Evolutionary conservation across 2,888 invertebrate species (phyloP).

Genomic region (Athalia circularis): DNA sequence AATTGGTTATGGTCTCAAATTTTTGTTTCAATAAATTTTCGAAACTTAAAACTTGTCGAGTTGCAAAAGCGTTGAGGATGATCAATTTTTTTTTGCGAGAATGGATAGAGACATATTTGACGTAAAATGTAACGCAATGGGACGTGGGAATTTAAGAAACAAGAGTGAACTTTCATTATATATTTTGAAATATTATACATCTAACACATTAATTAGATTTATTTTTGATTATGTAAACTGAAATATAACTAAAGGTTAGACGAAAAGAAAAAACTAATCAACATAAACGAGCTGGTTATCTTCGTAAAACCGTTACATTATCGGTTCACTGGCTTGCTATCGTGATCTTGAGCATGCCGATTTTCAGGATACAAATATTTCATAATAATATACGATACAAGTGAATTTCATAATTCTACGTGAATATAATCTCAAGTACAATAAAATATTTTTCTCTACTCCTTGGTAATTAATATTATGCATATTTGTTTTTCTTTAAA

Average conservation of each 20-base stretch:
- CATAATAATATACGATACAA: conserved; percentile 25
- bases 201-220: conserved; percentile 22
- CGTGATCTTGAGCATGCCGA: not conserved
- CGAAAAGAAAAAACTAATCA: conserved; percentile 5
- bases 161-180: not conserved
- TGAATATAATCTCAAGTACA: conserved; percentile 36
- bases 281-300: conserved; percentile 14
- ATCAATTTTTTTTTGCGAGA: too few relatives aligned
- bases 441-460: conserved; percentile 27
- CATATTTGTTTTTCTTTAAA: not conserved
- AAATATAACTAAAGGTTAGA: conserved; percentile 19
- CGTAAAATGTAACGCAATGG: too few relatives aligned
- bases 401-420: conserved; percentile 6
- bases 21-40: too few relatives aligned
- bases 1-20: too few relatives aligned
- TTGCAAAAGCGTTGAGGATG: too few relatives aligned
- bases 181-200: conserved; percentile 39
- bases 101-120: too few relatives aligned
- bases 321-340: conserved; percentile 4
- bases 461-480: not conserved
- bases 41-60: too few relatives aligned
- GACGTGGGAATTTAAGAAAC: too few relatives aligned
- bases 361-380: conserved; percentile 2
- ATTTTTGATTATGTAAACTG: conserved; percentile 43
- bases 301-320: conserved; percentile 4